These are phyloP conservation scores for Stegodyphus mimosarum DNA, from an alignment of 1,140 invertebrate species.

Conservation along the genomic window DNA sequence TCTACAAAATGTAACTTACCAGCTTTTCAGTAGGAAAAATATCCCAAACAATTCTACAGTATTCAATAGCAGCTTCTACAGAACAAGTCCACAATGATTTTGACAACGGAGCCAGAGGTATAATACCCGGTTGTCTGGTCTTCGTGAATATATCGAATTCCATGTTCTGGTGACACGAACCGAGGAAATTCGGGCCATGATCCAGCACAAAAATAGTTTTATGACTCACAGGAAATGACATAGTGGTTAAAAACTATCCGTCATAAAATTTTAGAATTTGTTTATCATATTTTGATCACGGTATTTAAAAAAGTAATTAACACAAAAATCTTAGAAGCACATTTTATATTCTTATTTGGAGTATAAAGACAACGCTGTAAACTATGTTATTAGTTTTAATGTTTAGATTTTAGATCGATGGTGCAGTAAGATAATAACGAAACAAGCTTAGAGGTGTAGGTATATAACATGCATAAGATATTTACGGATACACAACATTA, in stretches of 20 bases:
- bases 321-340: too few species aligned
- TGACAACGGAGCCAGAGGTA: slow-evolving; percentile 81
- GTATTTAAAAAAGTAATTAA: too few species aligned
- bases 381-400: too few species aligned
- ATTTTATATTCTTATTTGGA: too few species aligned
- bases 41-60: slow-evolving; percentile 96
- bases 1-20: slow-evolving; percentile 25
- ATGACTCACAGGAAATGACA: slow-evolving; percentile 70
- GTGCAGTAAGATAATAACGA: too few species aligned
- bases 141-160: slow-evolving; percentile 83
- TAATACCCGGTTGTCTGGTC: slow-evolving; percentile 75
- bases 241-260: neutral
- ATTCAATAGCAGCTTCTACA: slow-evolving; percentile 93
- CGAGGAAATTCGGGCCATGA: slow-evolving; percentile 86
- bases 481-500: too few species aligned
- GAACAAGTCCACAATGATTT: slow-evolving; percentile 96
- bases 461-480: too few species aligned
- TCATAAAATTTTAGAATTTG: too few species aligned
- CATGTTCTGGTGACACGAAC: slow-evolving; percentile 83
- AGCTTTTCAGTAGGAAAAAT: slow-evolving; percentile 69
- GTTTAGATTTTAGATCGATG: too few species aligned
- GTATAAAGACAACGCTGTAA: too few species aligned
- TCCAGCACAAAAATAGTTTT: slow-evolving; percentile 96
- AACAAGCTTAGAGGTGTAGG: too few species aligned
- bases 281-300: too few species aligned